Base-by-base conservation (phyloP, 2,113 vertebrate genomes). In the Miniopterus natalensis region DNA sequence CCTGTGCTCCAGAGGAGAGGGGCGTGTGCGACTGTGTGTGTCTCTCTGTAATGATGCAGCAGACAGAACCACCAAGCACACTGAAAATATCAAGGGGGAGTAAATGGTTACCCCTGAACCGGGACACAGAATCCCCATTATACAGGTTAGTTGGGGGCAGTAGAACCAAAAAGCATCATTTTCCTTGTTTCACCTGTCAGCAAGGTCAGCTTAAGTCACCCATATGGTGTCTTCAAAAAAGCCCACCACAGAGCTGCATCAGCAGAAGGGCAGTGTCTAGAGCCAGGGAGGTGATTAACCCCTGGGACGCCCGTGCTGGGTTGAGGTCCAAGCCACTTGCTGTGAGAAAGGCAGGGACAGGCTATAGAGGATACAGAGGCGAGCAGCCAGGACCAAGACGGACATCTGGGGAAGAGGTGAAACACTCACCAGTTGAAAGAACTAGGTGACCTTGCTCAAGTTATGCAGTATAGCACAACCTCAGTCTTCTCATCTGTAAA, bases 11-110 rank as follows among this genome's bases (percentile, higher is more conserved):
- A 8, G 71, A 70, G n/a, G 71, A 84, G 71, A 55, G 25, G 27
- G 23, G 42, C 3, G 25, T 15, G 42, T 5, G 40, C 6, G 1
- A 0, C 1, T 8, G 21, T 31, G 17, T 51, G 1, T 14, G 51
- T 68, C 10, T 65, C 27, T 45, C 74, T 63, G 17, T 23, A 31
- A 21, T n/a, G 49, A 21, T 49, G 5, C 73, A 45, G 17, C 75
- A 87, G 66, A 59, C 65, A 93, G 75, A 78, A 42, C 53, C 68
- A n/a, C 51, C 36, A 47, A 68, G 15, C 45, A 57, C 17, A 4
- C 12, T 27, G n/a, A 83, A 77, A 51, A 87, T 42, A 65, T 5
- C 53, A 59, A 65, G 29, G 42, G 53, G 36, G 8, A n/a, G n/a
- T 15, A 29, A 71, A 42, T 61, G 27, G 25, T 9, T 78, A 57